Percentiles rank a stretch among this genome's conserved stretches.
These are phyloP conservation scores for Troglohyphantes excavatus DNA, from an alignment of 2,888 invertebrate genomes.

Conservation along the genomic window DNA sequence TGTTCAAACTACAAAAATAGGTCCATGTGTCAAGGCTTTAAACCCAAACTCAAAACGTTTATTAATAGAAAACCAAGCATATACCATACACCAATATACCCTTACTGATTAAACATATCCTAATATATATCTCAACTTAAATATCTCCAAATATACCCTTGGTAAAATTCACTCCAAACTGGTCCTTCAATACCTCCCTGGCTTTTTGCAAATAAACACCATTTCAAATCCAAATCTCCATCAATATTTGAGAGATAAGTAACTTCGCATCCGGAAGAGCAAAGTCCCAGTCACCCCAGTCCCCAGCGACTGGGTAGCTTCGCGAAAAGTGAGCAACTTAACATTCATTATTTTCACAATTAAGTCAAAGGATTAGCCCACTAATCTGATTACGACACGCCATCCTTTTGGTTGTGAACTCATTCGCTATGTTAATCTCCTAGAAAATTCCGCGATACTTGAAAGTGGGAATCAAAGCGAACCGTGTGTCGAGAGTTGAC, in stretches of 20 bases:
- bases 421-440: background rate
- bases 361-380: background rate
- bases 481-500: background rate
- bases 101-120: too few species aligned
- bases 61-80: too few species aligned
- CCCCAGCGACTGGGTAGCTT: background rate
- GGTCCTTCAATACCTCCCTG: too few species aligned
- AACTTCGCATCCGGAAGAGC: background rate
- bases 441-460: background rate
- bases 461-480: background rate
- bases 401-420: background rate
- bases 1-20: too few species aligned
- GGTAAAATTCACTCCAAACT: too few species aligned
- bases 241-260: background rate
- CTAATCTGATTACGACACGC: background rate
- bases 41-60: too few species aligned
- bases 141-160: too few species aligned
- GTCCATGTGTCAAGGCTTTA: too few species aligned
- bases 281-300: background rate
- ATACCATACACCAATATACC: too few species aligned
- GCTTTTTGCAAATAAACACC: background rate
- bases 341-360: slow-evolving; percentile 9
- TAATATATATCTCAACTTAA: too few species aligned
- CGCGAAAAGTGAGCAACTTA: background rate
- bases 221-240: background rate